Base-by-base conservation (phyloP, 1,140 invertebrate species). In the Camponotus vicinus region DNA sequence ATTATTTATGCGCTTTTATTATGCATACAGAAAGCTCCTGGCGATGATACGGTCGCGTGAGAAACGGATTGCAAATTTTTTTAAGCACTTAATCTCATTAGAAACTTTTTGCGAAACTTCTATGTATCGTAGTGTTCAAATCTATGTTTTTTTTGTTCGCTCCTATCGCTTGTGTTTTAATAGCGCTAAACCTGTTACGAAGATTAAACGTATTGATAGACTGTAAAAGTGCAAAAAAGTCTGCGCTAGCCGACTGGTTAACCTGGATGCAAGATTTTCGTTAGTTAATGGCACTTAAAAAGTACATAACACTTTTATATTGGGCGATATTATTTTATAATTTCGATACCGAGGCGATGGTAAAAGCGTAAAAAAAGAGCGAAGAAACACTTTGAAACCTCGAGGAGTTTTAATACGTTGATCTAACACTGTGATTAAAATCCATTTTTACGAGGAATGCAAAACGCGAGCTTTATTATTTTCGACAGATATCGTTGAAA, bases 281-380 rank as follows among this genome's bases (percentile, higher is more conserved):
- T 42, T 82, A 13, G 52, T 73, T 42, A 59, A 73, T 59, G 15
- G 9, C 67, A 61, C 40, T 82, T 82, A n/a, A 82, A 82, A n/a
- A 71, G 11, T 42, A 40, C 21, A 32, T 82, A 32, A 34, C 27
- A 27, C 3, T 52, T 71, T 52, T 52, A 59, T 82, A 82, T 71
- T 42, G 18, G 9, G 3, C 18, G 37, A 82, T 71, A 71, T 32
- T 73, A 73, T 82, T 71, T 82, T 45, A 73, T 32, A 71, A 80
- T 37, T 55, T 18, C 9, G 4, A 32, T 70, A 11, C 6, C 6
- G 9, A 80, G 6, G 66, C 34, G 21, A 3, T 13, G 21, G 4
- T 61, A 73, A 59, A 82, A 73, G 18, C 15, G 37, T 34, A 52
- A 73, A 9, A 9, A 82, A 21, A 5, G 0, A 57, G 9, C 40